Evolutionary conservation across 2,113 vertebrate species (phyloP).

Genomic region (Clarias macrocephalus): DNA sequence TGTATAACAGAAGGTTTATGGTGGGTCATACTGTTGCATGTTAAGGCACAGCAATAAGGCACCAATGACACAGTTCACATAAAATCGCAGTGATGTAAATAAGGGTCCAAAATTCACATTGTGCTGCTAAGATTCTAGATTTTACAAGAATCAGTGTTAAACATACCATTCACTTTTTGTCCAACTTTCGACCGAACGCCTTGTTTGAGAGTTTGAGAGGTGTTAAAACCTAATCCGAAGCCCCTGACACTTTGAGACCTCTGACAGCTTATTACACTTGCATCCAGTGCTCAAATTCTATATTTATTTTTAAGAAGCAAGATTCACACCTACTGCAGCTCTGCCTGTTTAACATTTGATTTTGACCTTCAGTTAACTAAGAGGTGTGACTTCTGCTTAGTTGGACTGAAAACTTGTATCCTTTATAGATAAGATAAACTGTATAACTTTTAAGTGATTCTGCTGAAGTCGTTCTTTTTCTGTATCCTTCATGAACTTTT

Average conservation of each 20-base stretch:
- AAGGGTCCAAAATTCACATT: not conserved
- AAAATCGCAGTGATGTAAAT: not conserved
- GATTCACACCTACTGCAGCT: not conserved
- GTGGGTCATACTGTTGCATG: not conserved
- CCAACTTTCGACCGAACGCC: not conserved
- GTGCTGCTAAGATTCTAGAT: not conserved
- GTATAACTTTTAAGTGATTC: not conserved
- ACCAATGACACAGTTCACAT: not conserved
- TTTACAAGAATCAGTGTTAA: not conserved
- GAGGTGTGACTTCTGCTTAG: not conserved
- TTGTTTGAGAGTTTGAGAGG: not conserved
- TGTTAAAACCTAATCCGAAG: not conserved
- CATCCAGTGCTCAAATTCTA: not conserved
- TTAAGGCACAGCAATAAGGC: not conserved
- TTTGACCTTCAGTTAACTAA: not conserved
- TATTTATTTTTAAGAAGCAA: not conserved
- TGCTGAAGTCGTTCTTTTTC: not conserved
- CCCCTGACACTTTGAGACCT: not conserved
- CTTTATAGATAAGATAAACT: not conserved
- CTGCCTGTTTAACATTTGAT: not conserved
- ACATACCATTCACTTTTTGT: not conserved
- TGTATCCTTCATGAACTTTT: not conserved
- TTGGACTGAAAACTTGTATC: not conserved
- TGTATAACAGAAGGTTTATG: not conserved
- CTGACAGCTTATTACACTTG: not conserved